Base-by-base conservation (phyloP, 2,113 vertebrate genomes). In the Aphyosemion australe region DNA sequence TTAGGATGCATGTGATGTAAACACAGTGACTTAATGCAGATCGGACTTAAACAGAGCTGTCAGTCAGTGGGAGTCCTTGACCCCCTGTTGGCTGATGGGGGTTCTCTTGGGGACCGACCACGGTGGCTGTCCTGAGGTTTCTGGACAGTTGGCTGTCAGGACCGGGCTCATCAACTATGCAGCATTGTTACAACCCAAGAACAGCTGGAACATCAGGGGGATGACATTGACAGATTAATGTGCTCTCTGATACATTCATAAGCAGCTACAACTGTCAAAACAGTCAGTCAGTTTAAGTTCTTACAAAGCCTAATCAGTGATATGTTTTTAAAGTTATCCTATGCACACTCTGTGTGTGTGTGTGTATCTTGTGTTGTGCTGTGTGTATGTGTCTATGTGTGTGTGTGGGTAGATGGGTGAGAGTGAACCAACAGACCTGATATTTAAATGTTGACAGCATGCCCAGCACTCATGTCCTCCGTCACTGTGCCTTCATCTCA, bases 401-500 rank as follows among this genome's bases (percentile, higher is more conserved):
- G 75, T 61, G 78, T 63, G 86, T 80, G 73, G 71, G 84, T 61
- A 55, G 70, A 69, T 42, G 53, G 72, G 78, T 82, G 76, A 71
- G 78, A 80, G 76, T 48, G 51, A 69, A 77, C 47, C n/a, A 68
- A 76, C 72, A 66, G 70, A 66, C 76, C 66, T 66, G 72, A 84
- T 81, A 82, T 86, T 83, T 78, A 74, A 84, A 85, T 82, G 84
- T 82, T 85, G 85, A 83, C 87, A 87, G 80, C 65, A 69, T 86
- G 77, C 79, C 82, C 56, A 61, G 75, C 52, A 10, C 78, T 72
- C 19, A 39, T 61, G 78, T 85, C 72, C 80, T 74, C 67, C 51
- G 65, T 85, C 76, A 74, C 71, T 76, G 72, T 66, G 64, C 73
- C 74, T 79, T 65, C 74, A 50, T 78, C 75, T 87, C 39, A 70